phyloP scores from a whole-genome alignment of 2,797 vertebrate species.

The Loriculus beryllinus region DNA sequence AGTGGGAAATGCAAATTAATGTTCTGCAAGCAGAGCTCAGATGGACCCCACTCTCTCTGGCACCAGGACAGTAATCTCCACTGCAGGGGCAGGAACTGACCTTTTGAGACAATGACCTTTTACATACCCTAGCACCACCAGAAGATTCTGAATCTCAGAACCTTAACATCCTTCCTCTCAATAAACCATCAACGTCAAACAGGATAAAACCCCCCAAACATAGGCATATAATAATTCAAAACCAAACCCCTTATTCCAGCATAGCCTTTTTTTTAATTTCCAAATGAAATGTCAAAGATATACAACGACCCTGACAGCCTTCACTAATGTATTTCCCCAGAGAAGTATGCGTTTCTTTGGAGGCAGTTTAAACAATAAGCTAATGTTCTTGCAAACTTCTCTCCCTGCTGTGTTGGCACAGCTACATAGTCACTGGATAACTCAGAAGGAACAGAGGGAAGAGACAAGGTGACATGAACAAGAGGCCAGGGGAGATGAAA shows the following conservation, averaged over 20 bases:
- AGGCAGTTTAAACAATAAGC: neutral
- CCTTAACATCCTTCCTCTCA: neutral
- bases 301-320: neutral
- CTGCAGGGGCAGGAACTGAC: neutral
- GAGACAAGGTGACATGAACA: neutral
- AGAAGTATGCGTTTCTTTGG: neutral
- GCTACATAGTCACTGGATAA: neutral
- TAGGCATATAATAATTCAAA: neutral
- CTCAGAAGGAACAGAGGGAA: neutral
- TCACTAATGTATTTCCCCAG: neutral
- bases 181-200: neutral
- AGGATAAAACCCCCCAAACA: neutral
- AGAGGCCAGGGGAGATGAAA: neutral
- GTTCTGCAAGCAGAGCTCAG: neutral
- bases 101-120: neutral
- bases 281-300: neutral
- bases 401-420: neutral
- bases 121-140: neutral
- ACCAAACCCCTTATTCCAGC: neutral
- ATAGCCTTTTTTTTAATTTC: neutral
- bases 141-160: neutral
- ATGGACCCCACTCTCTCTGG: neutral
- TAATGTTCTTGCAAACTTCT: neutral
- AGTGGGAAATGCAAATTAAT: neutral
- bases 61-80: neutral